These are phyloP conservation scores for Heterotis niloticus DNA, from an alignment of 2,113 vertebrate species.

Conservation along the genomic window DNA sequence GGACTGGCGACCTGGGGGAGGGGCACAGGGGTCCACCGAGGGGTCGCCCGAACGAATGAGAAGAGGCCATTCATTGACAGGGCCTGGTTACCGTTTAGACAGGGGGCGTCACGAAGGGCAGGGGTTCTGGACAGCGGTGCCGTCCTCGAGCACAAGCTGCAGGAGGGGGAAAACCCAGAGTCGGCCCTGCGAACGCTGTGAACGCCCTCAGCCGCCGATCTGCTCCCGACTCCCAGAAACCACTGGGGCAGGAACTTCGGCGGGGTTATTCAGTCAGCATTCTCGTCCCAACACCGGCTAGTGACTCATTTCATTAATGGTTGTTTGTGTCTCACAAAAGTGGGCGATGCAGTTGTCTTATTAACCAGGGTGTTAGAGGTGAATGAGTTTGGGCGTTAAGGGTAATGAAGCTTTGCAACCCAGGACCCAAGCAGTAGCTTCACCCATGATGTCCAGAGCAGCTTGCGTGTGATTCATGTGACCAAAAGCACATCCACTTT, in stretches of 20 bases:
- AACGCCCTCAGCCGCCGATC: neutral
- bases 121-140: neutral
- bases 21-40: neutral
- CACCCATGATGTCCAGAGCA: neutral
- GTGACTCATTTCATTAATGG: neutral
- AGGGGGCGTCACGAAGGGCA: neutral
- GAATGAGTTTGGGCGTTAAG: neutral
- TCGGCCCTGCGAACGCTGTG: neutral
- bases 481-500: neutral
- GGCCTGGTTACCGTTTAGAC: neutral
- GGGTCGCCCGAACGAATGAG: neutral
- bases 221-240: neutral
- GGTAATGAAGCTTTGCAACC: neutral
- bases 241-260: neutral
- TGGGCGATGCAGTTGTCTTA: neutral
- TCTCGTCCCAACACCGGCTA: neutral
- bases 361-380: neutral
- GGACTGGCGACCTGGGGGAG: neutral
- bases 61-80: conserved; percentile 11
- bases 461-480: conserved; percentile 14
- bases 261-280: neutral
- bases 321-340: neutral
- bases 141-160: neutral
- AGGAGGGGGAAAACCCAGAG: conserved; percentile 4
- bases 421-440: neutral